phyloP scores from a whole-genome alignment of 2,888 invertebrate species.

The Plemyria rubiginata region DNA sequence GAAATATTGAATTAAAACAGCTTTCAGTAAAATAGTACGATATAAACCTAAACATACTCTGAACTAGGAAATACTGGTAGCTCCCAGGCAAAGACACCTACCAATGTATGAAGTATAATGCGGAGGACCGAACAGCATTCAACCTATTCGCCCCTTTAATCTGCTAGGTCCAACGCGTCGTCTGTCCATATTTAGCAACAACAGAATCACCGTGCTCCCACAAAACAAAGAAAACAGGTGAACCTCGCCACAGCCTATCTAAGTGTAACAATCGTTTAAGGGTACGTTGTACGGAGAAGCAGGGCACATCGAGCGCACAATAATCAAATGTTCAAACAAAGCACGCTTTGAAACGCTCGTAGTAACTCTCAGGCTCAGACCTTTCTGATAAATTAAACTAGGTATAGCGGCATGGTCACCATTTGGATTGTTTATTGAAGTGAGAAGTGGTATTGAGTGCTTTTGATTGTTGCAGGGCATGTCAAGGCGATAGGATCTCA shows the following conservation, averaged over 20 bases:
- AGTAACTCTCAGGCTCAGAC: background rate
- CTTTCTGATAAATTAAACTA: background rate
- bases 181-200: constrained; percentile 56
- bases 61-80: constrained; percentile 31
- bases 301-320: constrained; percentile 8
- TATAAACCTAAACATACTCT: constrained; percentile 1
- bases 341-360: background rate
- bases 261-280: constrained; percentile 3
- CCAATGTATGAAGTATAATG: constrained; percentile 52
- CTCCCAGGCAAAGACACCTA: constrained; percentile 48
- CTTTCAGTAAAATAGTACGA: no score
- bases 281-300: background rate
- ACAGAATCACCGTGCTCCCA: constrained; percentile 48
- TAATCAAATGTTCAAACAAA: constrained; percentile 5
- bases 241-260: constrained; percentile 23
- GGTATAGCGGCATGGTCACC: background rate
- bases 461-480: no score
- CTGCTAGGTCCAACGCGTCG: constrained; percentile 51
- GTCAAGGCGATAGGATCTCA: no score
- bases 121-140: constrained; percentile 54
- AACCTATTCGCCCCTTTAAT: constrained; percentile 67
- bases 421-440: no score
- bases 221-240: constrained; percentile 38
- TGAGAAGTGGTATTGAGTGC: no score
- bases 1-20: no score